Evolutionary conservation across 2,888 invertebrate genomes (phyloP).

Genomic region (Lochmaea capreae): DNA sequence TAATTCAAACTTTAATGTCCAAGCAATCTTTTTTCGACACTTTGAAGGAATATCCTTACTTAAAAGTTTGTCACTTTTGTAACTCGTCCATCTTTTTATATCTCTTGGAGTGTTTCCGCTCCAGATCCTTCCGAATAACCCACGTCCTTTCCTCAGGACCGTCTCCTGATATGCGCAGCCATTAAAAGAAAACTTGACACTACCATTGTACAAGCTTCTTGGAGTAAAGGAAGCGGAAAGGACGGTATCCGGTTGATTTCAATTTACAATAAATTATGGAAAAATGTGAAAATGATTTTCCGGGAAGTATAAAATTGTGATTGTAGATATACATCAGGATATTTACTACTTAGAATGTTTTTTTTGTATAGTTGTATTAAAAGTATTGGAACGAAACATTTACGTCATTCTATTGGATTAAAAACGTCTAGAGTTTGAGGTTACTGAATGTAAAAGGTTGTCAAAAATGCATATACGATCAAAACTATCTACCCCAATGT

Average conservation of each 20-base stretch:
- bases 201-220: neutral
- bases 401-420: too few relatives aligned
- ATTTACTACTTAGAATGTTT: too few relatives aligned
- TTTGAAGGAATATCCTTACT: neutral
- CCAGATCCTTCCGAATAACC: slow-evolving; percentile 1
- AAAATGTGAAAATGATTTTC: neutral
- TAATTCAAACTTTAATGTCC: neutral
- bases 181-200: neutral
- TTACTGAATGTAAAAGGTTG: too few relatives aligned
- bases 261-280: neutral
- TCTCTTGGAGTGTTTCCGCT: slow-evolving; percentile 6
- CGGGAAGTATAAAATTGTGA: neutral
- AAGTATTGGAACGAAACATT: too few relatives aligned
- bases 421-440: too few relatives aligned
- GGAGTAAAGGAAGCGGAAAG: neutral
- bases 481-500: too few relatives aligned
- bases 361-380: too few relatives aligned
- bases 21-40: neutral
- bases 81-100: slow-evolving; percentile 5
- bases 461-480: too few relatives aligned
- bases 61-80: slow-evolving; percentile 8
- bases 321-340: too few relatives aligned
- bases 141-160: slow-evolving; percentile 5
- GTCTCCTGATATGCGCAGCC: neutral
- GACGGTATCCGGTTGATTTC: neutral